Evolutionary conservation across 1,140 invertebrate genomes (phyloP), one percentile per base, ranked within the genome.

Genomic region (Euwallacea similis): DNA sequence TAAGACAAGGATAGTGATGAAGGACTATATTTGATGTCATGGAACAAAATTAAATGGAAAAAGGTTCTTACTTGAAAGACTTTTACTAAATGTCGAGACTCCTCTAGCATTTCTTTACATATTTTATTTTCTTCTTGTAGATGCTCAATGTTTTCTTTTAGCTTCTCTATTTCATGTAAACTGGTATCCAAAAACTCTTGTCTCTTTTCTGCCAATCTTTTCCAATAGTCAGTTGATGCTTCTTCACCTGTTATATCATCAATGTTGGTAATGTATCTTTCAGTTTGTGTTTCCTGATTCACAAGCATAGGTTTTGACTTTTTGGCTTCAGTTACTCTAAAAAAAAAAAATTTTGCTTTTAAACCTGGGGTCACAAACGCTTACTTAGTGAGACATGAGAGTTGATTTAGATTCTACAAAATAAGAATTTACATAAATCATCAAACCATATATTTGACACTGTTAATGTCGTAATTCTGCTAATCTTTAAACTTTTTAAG

Each of bases 151-250:
- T 84, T 81, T 72, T 86, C 82, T 54, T 82, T 81, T 8, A 86
- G 79, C 65, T 83, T 83, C 73, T 85, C 82, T 81, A 89, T 91
- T 79, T 91, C 87, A 66, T 87, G 82, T 50, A 90, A 82, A 50
- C 87, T 84, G 69, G 89, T 86, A 75, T 89, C 82, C n/a, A 91
- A 77, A 10, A 88, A 86, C 81, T 84, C 84, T 77, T 86, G 82
- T 42, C 88, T 83, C 69, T 86, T 87, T 80, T 90, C 89, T 64
- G 89, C 88, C 60, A 90, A 74, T 46, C 86, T 80, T 83, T 89
- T 77, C 89, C 89, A 91, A 78, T 91, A 91, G 72, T 87, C 86
- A 76, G 87, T 85, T 72, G 88, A 89, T 21, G 89, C 86, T 64
- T 84, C 83, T 73, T 87, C 85, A 56, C 86, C 86, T 6, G 86